Percentiles rank a stretch among this genome's conserved stretches.
These are phyloP conservation scores for Araneus ventricosus DNA, from an alignment of 1,140 invertebrate genomes.

Conservation along the genomic window DNA sequence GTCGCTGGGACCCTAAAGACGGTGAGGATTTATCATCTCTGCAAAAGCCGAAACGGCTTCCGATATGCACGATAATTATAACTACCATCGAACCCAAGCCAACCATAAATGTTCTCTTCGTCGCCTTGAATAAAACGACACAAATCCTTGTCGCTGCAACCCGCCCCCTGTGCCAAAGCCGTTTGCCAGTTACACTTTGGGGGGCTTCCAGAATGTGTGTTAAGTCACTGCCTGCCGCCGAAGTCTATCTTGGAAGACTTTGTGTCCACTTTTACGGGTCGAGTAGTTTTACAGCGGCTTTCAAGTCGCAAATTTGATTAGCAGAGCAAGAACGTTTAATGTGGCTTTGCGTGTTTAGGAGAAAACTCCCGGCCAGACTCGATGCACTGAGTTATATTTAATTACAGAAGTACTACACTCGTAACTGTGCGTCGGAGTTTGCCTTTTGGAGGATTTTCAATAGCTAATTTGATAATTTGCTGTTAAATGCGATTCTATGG, in stretches of 20 bases:
- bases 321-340: neutral
- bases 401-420: no score
- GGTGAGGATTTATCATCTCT: constrained; percentile 62
- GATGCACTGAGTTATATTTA: no score
- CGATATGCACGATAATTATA: constrained; percentile 71
- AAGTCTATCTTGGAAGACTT: neutral
- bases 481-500: no score
- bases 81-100: constrained; percentile 46
- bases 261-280: constrained; percentile 12
- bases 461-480: no score
- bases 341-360: neutral
- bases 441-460: neutral
- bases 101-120: constrained; percentile 55
- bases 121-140: constrained; percentile 56
- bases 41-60: constrained; percentile 69
- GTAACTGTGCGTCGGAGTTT: neutral
- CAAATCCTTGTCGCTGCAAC: constrained; percentile 51
- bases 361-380: no score
- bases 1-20: constrained; percentile 41
- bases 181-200: neutral
- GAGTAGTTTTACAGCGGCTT: neutral
- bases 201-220: neutral
- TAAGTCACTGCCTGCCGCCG: neutral
- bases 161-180: neutral
- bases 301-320: neutral